A percentile compares a stretch with the other conserved stretches of the same genome.
phyloP scores from a whole-genome alignment of 2,113 vertebrate species.

The Burhinus oedicnemus region DNA sequence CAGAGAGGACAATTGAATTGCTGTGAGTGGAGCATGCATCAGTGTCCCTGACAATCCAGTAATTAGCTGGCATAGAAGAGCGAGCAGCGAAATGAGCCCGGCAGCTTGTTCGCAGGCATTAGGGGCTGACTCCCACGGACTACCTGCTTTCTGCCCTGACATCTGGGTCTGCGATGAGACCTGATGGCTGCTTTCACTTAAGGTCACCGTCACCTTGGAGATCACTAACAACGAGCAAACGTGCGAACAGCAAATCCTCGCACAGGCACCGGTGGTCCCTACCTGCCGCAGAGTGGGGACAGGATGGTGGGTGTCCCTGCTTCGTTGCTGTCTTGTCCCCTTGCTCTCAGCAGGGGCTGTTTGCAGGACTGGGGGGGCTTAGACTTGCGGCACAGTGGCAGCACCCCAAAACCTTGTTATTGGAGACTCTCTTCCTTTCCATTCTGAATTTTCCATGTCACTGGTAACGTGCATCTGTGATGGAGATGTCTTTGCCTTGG shows the following conservation, averaged over 20 bases:
- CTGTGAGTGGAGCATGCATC: constrained; percentile 48
- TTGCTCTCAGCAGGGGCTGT: not conserved
- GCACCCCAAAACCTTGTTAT: not conserved
- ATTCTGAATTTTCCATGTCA: not conserved
- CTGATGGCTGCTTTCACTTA: not conserved
- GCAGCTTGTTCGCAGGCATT: not conserved
- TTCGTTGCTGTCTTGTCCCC: not conserved
- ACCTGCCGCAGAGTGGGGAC: not conserved
- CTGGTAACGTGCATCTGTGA: rapidly evolving
- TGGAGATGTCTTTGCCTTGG: not conserved
- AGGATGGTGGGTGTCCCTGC: not conserved
- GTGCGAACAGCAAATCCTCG: not conserved
- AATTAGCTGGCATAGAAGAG: constrained; percentile 49
- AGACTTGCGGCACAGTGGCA: not conserved
- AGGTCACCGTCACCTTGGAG: constrained; percentile 48
- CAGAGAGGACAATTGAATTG: constrained; percentile 45
- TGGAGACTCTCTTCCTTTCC: not conserved
- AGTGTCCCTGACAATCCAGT: constrained; percentile 51
- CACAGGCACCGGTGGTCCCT: rapidly evolving
- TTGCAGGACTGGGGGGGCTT: not conserved
- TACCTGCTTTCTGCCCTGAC: constrained; percentile 13
- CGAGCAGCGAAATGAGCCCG: not conserved
- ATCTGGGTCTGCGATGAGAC: not conserved
- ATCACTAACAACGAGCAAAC: not conserved
- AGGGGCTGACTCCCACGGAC: not conserved